Base-by-base conservation (phyloP, 2,113 vertebrate species). In the Asarcornis scutulata region DNA sequence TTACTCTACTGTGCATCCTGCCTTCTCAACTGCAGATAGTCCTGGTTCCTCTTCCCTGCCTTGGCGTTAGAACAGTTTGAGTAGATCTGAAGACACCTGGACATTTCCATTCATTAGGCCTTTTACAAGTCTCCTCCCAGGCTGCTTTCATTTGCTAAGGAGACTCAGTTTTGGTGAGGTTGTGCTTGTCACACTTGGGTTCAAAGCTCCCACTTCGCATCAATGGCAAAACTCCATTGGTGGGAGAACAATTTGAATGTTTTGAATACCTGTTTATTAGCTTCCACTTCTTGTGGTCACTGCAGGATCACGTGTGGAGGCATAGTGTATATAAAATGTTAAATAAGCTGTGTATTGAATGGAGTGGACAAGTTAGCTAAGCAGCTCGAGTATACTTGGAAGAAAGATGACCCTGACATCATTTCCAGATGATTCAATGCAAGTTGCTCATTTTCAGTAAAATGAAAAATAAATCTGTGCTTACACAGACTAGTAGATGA, bases 291-390 rank as follows among this genome's bases (percentile, higher is more conserved):
- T 63, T 27, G 83, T 69, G 77, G 36, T 84, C 77, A 26, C 86
- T 87, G 44, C 77, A 20, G 66, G 85, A 86, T 69, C 75, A 34
- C 44, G 52, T 34, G 1, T 13, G 93, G 93, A 91, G 76, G 89
- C 59, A 26, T 26, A 58, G 53, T 95, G 94, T 96, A 94, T 92
- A 95, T 94, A 96, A 92, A 68, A 78, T 91, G 84, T 96, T 96
- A 96, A 38, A 92, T 95, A 96, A 88, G 62, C 81, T 91, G 80
- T 93, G 88, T 92, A 46, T 80, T 91, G 88, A 92, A 81, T 93
- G 92, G 74, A 93, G 80, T 76, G 88, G 83, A 87, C 74, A 87
- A 94, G 81, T 88, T 86, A 93, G 93, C 83, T 92, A 84, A 93
- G 95, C 95, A 95, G 88, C 86, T 96, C 59, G 42, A 86, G 81